phyloP scores from a whole-genome alignment of 1,140 invertebrate species.

The Drosophila melanica region DNA sequence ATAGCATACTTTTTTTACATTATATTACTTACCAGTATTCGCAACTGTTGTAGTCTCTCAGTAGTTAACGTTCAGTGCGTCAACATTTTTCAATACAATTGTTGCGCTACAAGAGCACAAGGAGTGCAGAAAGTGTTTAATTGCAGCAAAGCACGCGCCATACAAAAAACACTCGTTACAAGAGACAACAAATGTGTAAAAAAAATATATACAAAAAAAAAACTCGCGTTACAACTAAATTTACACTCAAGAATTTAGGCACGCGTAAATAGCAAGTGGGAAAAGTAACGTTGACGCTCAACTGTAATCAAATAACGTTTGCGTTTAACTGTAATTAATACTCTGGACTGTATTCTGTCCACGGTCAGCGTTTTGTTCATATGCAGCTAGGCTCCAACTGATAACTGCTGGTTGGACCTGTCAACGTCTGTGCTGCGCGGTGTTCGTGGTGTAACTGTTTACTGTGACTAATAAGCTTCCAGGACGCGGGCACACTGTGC shows the following conservation, averaged over 20 bases:
- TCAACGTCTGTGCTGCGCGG: slow-evolving; percentile 54
- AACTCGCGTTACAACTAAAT: neutral
- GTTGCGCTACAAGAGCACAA: slow-evolving; percentile 30
- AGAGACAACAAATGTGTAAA: neutral
- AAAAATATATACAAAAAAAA: slow-evolving; percentile 1
- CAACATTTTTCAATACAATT: slow-evolving; percentile 38
- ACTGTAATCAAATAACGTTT: neutral
- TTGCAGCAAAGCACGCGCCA: slow-evolving; percentile 19
- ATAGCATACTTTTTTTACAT: slow-evolving; percentile 14
- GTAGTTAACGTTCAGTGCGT: slow-evolving; percentile 15
- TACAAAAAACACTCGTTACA: slow-evolving; percentile 1
- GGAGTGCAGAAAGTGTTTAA: neutral
- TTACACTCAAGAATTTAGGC: neutral
- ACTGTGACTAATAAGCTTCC: slow-evolving; percentile 47
- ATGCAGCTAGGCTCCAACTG: slow-evolving; percentile 25
- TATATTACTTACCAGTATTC: slow-evolving; percentile 24
- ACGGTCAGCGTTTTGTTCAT: slow-evolving; percentile 22
- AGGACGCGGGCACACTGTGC: slow-evolving; percentile 29
- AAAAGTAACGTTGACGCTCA: slow-evolving; percentile 14
- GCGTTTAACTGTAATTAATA: slow-evolving; percentile 8
- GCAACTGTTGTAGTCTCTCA: slow-evolving; percentile 13
- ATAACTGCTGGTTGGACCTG: neutral
- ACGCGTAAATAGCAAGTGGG: slow-evolving; percentile 21
- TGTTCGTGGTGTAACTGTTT: slow-evolving; percentile 68
- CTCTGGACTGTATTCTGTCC: slow-evolving; percentile 8